Percentiles rank a stretch among this genome's conserved stretches.
Evolutionary conservation across 2,888 invertebrate species (phyloP).

Genomic region (Pollenia labialis): DNA sequence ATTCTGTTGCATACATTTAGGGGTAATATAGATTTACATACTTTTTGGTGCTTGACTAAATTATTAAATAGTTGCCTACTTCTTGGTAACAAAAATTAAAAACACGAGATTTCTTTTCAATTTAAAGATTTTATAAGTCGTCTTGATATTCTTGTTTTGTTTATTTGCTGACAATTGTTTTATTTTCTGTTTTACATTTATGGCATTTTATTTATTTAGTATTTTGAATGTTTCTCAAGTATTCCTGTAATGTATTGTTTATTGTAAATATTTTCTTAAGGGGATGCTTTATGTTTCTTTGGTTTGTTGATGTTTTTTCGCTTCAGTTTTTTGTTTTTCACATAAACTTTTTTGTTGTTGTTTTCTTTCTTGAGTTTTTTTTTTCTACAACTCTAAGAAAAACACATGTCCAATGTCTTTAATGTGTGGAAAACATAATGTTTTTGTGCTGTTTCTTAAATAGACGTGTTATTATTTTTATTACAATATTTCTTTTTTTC

Average conservation of each 20-base stretch:
- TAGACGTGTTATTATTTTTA: slow-evolving; percentile 62
- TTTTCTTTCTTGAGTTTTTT: not conserved
- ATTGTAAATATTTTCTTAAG: slow-evolving; percentile 64
- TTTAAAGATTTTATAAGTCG: not conserved
- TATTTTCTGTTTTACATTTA: slow-evolving; percentile 7
- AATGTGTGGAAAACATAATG: slow-evolving; percentile 56
- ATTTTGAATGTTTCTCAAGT: slow-evolving; percentile 40
- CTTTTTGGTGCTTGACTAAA: too few relatives aligned
- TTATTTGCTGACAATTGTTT: not conserved
- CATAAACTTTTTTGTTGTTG: not conserved
- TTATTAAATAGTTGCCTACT: too few relatives aligned
- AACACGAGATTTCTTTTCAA: not conserved
- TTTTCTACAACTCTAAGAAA: not conserved
- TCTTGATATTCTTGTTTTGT: not conserved
- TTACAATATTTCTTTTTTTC: slow-evolving; percentile 19
- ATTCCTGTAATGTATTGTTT: slow-evolving; percentile 54
- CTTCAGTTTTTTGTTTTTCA: not conserved
- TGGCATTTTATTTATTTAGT: slow-evolving; percentile 4
- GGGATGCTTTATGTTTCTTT: slow-evolving; percentile 28
- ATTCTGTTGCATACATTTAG: too few relatives aligned
- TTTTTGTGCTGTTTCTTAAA: slow-evolving; percentile 16
- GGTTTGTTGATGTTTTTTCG: not conserved
- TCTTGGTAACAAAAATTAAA: too few relatives aligned
- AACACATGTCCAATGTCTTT: slow-evolving; percentile 64
- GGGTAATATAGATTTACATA: too few relatives aligned